Base-by-base conservation (phyloP, 2,888 invertebrate genomes). In the Ichneumoninae sp. region DNA sequence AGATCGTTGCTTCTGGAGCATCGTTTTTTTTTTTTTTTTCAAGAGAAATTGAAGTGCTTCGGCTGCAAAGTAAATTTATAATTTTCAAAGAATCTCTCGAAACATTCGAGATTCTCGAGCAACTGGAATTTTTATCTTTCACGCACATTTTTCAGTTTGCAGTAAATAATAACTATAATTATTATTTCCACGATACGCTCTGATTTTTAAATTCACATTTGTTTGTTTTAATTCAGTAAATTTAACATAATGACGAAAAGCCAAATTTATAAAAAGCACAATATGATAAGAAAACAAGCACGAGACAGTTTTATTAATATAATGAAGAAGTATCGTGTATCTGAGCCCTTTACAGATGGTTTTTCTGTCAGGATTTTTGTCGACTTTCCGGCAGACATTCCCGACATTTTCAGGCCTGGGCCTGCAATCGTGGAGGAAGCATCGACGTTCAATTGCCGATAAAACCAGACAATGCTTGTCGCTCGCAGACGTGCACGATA, bases 401-500 rank as follows among this genome's bases (percentile, higher is more conserved):
- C 57, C 66, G 68, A 57, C 30, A 5, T 71, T 79, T 73, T 73
- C 65, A n/a, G 52, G 63, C 63, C 71, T 40, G 30, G 70, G 22
- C 47, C 33, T 1, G 19, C 44, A 13, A 36, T 33, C 16, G 44
- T 36, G 16, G n/a, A 40, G 22, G 26, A 57, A 30, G 19, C 57
- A 57, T 57, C 36, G 19, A 13, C 66, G 68, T 47, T 50, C 66
- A 6, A 33, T 66, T 26, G 68, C 68, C 81, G 74, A 81, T 81
- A 81, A 69, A 22, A 50, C 63, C 74, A 69, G 66, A 81, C 81
- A 75, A 75, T 69, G 60, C 74, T 63, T 75, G 81, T 81, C 81
- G 36, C 63, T 60, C 50, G 75, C 81, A 70, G 68, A n/a, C 70
- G 16, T 68, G 1, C 47, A 10, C 54, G 44, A 66, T 73, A 79